Conservation (phyloP, 1,140 invertebrate genomes). For the Aleiodes sp. region DNA sequence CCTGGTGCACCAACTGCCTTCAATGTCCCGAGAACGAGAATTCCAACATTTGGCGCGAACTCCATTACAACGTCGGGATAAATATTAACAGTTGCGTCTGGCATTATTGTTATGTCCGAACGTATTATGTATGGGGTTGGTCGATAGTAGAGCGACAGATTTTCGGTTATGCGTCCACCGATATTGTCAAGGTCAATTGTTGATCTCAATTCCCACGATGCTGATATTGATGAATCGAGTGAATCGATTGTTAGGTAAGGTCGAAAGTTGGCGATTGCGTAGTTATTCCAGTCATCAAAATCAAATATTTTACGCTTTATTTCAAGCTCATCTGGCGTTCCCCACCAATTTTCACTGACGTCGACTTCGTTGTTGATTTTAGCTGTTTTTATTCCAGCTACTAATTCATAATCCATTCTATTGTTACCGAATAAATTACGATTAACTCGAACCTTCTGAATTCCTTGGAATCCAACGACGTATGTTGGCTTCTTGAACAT, state of each 20-base stretch:
- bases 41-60: conserved; percentile 96
- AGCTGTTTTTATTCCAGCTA: conserved; percentile 91
- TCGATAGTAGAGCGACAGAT: conserved; percentile 76
- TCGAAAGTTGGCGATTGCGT: conserved; percentile 88
- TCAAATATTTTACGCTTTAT: conserved; percentile 94
- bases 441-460: conserved; percentile 92
- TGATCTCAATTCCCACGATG: conserved; percentile 68
- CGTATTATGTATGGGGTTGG: conserved; percentile 82
- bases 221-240: conserved; percentile 80
- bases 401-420: conserved; percentile 86
- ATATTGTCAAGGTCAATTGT: conserved; percentile 75
- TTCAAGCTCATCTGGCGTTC: conserved; percentile 73
- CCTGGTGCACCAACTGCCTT: conserved; percentile 82
- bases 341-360: conserved; percentile 97
- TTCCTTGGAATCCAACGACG: conserved; percentile 90
- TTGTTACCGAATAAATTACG: conserved; percentile 93
- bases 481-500: conserved; percentile 75
- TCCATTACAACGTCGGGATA: conserved; percentile 91
- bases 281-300: conserved; percentile 99
- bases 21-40: conserved; percentile 93
- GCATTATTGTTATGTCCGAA: conserved; percentile 97
- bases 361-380: conserved; percentile 88
- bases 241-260: conserved; percentile 85
- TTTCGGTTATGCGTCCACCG: conserved; percentile 84
- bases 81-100: conserved; percentile 85